Base-by-base conservation (phyloP, 2,888 invertebrate genomes). In the Calameuta pallipes region DNA sequence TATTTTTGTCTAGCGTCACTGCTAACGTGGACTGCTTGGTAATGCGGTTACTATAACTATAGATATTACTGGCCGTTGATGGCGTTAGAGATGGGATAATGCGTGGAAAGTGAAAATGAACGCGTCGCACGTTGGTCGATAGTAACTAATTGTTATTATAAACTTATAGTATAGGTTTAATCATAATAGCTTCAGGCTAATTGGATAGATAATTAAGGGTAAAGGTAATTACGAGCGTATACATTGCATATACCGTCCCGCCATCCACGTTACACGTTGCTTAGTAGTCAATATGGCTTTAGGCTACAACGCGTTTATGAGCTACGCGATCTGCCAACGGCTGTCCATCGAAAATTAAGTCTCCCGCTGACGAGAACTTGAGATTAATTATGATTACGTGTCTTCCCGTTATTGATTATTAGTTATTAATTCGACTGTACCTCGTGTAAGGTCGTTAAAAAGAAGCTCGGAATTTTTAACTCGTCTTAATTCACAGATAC, bases 161-260 rank as follows among this genome's bases (percentile, higher is more conserved):
- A 91, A 91, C 91, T 91, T 91, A 88, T 87, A 89, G 89, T 88
- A 89, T 89, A 89, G 89, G 88, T 90, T 90, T 91, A 91, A 91
- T 91, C 90, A 89, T 90, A 91, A 91, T 90, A 91, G 90, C 91
- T 91, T 82, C 82, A 83, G 91, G 91, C 90, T 91, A 91, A 91
- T 91, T 91, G 90, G 90, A 91, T 90, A 89, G 90, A 91, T 91
- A 90, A 91, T 91, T 91, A 91, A 91, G 91, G 91, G 90, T 91
- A 87, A 90, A 89, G 90, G 91, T 91, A 91, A 91, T 91, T 91
- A 91, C 88, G 84, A 82, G 85, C 87, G 88, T 89, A 88, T 88
- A 89, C 87, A 88, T 31, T 77, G 74, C 78, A 83, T 86, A 85
- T 83, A 86, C 79, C 82, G 81, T 76, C 78, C 56, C 23, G 79